Base-by-base conservation (phyloP, 2,888 invertebrate genomes). In the Clistopyga incitator region DNA sequence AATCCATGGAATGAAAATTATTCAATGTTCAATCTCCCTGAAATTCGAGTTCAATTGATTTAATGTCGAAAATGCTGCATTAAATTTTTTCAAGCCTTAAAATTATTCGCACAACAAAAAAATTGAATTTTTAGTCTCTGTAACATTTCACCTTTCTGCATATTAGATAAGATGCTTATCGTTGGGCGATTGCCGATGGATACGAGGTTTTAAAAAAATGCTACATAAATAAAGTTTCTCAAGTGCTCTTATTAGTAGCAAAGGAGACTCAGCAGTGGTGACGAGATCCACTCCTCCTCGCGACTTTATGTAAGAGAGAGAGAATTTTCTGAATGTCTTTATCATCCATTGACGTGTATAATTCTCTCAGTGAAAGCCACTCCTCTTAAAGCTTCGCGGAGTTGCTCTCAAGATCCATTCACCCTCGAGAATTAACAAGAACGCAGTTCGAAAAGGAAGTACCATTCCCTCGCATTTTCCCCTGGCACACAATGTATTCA, bases 401-500 rank as follows among this genome's bases (percentile, higher is more conserved):
- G 23, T 47, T 45, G 18, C 59, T 54, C 61, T 59, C 59, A 15
- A 47, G n/a, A 52, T 81, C 23, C 47, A 25, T 11, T 6, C 25
- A 11, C 3, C 45, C 3, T 50, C 65, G 70, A 72, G 65, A 71
- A 77, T 67, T 47, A 67, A 65, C 50, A 42, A 76, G 47, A 56
- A 67, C 45, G 45, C 67, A 47, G 45, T 4, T n/a, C 52, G 23
- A 25, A 10, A 13, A 18, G 52, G 56, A 56, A 34, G 68, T 72
- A 71, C 59, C 67, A 68, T 68, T 61, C 54, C 50, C 34, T 52
- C 6, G 59, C 45, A 42, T 64, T 18, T 54, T 29, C 13, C 42
- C 34, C 34, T 54, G n/a, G 50, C 47, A 72, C 65, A 75, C 75
- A 76, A 76, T 76, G 77, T 68, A 15, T 45, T 38, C 56, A 29